Base-by-base conservation (phyloP, 2,797 vertebrate species). In the Pachyuromys duprasi region DNA sequence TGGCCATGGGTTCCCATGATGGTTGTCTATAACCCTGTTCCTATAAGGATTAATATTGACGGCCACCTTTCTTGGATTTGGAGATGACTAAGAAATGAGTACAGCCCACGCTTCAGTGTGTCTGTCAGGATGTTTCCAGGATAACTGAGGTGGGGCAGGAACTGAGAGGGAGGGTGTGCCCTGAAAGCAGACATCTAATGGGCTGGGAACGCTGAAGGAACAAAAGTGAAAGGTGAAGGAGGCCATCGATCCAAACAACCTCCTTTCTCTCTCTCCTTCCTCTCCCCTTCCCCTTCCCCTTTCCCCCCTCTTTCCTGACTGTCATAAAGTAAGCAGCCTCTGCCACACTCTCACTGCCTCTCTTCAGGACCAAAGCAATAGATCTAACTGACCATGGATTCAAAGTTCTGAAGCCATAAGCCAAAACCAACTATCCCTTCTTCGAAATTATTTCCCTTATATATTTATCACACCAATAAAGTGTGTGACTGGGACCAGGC, bases 251-350 rank as follows among this genome's bases (percentile, higher is more conserved):
- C 5, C 42, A 76, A 24, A 15, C 28, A 9, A 2, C 13, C 7
- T 15, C 12, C 18, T 33, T 8, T 28, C 26, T 11, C 8, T 70
- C 33, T 69, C 67, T 36, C 75, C 49, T 5, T 76, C 45, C 18
- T 60, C n/a, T 39, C 79, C 18, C 13, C 28, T 39, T 26, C 39
- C 13, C 24, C 45, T 24, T 6, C 72, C 72, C 13, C 24, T 28
- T 26, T 6, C 4, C 26, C 11, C 2, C 8, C 15, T 2, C 15
- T 3, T 28, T 28, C 67, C 14, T n/a, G 4, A 12, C 33, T 15
- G 45, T 4, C 22, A 11, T 22, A 4, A 62, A 3, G 24, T 4
- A 36, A 63, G 57, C 8, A 36, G 22, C 42, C 8, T 53, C 42
- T 18, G 20, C 8, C 31, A 65, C 1, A 13, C 39, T 45, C 22